phyloP scores from a whole-genome alignment of 2,113 vertebrate species.

The Perca flavescens region DNA sequence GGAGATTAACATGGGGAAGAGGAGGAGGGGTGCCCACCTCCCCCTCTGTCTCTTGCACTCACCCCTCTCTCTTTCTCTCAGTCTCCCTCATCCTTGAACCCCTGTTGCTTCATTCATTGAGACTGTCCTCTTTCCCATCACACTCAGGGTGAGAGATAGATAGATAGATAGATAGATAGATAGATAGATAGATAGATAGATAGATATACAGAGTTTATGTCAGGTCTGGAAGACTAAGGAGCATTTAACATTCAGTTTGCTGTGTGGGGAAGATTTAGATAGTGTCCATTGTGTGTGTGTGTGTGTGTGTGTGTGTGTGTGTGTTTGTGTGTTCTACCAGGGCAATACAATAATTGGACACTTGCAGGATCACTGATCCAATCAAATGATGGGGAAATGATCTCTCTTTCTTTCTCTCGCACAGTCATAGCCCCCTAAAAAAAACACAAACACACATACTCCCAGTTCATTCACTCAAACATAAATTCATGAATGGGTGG shows the following conservation, averaged over 20 bases:
- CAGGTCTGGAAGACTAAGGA: neutral
- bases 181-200: neutral
- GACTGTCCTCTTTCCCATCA: conserved; percentile 22
- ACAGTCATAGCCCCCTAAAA: neutral
- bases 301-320: neutral
- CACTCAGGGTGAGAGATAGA: neutral
- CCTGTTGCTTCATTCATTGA: conserved; percentile 27
- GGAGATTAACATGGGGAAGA: conserved; percentile 76
- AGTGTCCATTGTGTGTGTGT: neutral
- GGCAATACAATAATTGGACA: conserved; percentile 54
- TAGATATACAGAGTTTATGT: neutral
- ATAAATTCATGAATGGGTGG: conserved; percentile 35
- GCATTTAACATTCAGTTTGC: neutral
- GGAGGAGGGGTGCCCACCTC: conserved; percentile 61
- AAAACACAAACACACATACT: neutral
- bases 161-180: neutral
- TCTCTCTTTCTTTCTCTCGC: conserved; percentile 17
- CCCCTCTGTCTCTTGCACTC: conserved; percentile 75
- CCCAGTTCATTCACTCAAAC: conserved; percentile 18
- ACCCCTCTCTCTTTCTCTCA: conserved; percentile 12
- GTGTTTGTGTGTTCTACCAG: conserved; percentile 6
- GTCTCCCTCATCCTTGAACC: conserved; percentile 51
- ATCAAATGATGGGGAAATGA: conserved; percentile 51
- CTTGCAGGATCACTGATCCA: conserved; percentile 47
- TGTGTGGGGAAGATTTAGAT: neutral